These are phyloP conservation scores for Acipenser transmontanus DNA, from an alignment of 2,797 vertebrate species.

Conservation along the genomic window DNA sequence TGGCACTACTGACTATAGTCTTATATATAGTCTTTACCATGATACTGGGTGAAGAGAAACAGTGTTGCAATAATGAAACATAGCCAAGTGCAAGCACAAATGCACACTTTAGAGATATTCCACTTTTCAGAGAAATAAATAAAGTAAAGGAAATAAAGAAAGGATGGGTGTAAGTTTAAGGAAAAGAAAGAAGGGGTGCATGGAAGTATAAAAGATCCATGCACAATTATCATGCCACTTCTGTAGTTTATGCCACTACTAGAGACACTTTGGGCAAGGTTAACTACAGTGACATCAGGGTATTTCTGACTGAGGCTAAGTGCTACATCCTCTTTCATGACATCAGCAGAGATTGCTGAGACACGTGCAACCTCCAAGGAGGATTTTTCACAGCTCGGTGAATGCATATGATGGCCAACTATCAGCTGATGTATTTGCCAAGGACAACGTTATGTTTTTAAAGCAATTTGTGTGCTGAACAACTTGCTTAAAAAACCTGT, in stretches of 20 bases:
- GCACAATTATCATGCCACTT: constrained; percentile 19
- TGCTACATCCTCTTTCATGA: constrained; percentile 18
- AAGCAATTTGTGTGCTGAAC: constrained; percentile 7
- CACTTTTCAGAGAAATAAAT: background rate
- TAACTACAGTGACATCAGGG: constrained; percentile 9
- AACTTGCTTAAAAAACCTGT: constrained; percentile 15
- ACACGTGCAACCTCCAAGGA: constrained; percentile 7
- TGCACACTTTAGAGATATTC: too few species aligned
- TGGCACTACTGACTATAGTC: too few species aligned
- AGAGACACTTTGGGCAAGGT: constrained; percentile 2
- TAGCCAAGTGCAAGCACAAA: too few species aligned
- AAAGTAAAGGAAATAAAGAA: background rate
- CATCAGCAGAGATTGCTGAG: constrained; percentile 16
- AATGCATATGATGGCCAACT: constrained; percentile 17
- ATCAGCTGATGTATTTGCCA: constrained; percentile 17
- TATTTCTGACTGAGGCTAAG: constrained; percentile 1
- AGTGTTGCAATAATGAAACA: too few species aligned
- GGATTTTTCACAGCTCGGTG: background rate
- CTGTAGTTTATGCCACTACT: constrained; percentile 5
- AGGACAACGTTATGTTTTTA: constrained; percentile 15
- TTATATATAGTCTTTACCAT: too few species aligned
- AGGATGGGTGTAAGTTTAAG: background rate
- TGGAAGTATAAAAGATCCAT: constrained; percentile 3
- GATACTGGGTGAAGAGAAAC: too few species aligned
- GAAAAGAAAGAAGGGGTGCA: background rate